These are phyloP conservation scores for Salminus brasiliensis DNA, from an alignment of 2,113 vertebrate genomes.

Conservation along the genomic window DNA sequence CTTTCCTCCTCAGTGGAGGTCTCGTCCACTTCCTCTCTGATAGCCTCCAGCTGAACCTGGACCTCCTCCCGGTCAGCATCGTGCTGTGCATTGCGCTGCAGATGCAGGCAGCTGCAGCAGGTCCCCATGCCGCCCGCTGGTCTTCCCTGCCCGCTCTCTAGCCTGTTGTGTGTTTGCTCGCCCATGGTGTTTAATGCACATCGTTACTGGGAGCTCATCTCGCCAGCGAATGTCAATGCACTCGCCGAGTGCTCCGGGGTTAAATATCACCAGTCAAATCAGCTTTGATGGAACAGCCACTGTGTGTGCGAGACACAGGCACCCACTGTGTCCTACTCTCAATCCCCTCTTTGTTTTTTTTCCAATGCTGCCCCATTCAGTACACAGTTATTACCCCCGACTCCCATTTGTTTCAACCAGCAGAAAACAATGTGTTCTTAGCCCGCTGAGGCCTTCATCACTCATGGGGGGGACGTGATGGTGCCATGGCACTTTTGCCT, in stretches of 20 bases:
- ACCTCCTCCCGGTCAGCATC: constrained; percentile 14
- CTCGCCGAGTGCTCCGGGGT: constrained; percentile 53
- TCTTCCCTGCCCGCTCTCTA: constrained; percentile 46
- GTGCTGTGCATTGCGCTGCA: constrained; percentile 47
- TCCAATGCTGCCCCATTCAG: constrained; percentile 61
- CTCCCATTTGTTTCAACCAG: constrained; percentile 50
- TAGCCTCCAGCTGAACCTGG: constrained; percentile 54
- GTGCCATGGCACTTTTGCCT: constrained; percentile 49
- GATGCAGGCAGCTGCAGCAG: constrained; percentile 69
- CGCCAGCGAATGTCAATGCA: constrained; percentile 54
- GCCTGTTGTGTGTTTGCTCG: constrained; percentile 46
- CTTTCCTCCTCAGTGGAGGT: constrained; percentile 56
- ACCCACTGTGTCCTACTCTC: constrained; percentile 69
- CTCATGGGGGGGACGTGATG: constrained; percentile 54
- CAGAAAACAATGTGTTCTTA: constrained; percentile 63
- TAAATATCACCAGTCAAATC: constrained; percentile 61
- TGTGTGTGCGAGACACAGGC: constrained; percentile 65
- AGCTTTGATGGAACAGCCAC: constrained; percentile 66
- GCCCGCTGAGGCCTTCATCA: constrained; percentile 50
- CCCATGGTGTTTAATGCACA: constrained; percentile 60
- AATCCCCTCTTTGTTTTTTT: constrained; percentile 80
- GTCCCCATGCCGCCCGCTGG: constrained; percentile 63
- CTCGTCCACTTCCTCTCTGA: constrained; percentile 59
- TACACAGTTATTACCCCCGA: constrained; percentile 56
- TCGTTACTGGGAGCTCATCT: constrained; percentile 57